Percentiles rank a stretch among this genome's conserved stretches.
phyloP scores from a whole-genome alignment of 2,113 vertebrate species.

The Albula glossodonta region DNA sequence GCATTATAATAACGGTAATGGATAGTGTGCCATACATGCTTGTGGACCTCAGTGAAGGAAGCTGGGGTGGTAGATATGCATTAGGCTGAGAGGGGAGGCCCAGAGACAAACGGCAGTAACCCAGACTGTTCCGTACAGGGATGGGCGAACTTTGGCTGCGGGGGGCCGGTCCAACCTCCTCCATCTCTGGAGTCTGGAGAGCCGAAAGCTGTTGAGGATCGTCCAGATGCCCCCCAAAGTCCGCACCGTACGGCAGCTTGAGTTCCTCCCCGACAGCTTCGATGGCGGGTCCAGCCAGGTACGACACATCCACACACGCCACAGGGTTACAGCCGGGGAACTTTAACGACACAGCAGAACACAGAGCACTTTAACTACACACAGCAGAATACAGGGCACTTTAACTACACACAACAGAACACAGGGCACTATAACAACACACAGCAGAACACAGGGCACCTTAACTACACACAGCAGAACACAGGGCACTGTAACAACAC shows the following conservation, averaged over 20 bases:
- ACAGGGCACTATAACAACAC: no score
- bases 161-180: slow-evolving; percentile 89
- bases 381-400: no score
- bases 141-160: slow-evolving; percentile 81
- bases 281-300: slow-evolving; percentile 90
- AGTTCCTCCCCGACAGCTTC: slow-evolving; percentile 87
- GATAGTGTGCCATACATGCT: background rate
- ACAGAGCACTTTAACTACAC: no score
- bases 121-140: slow-evolving; percentile 64
- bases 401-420: no score
- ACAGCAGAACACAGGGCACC: no score
- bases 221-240: slow-evolving; percentile 91
- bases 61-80: no score
- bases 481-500: no score
- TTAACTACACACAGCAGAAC: no score
- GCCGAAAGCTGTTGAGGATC: slow-evolving; percentile 75
- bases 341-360: background rate
- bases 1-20: background rate
- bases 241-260: slow-evolving; percentile 82
- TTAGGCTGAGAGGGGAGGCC: background rate
- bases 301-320: background rate
- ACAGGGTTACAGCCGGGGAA: slow-evolving; percentile 18
- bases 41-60: no score
- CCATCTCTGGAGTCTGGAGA: slow-evolving; percentile 90
- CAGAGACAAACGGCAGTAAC: background rate